Percentiles rank a stretch among this genome's conserved stretches.
Evolutionary conservation across 2,797 vertebrate species (phyloP).

Genomic region (Danio tinwini): DNA sequence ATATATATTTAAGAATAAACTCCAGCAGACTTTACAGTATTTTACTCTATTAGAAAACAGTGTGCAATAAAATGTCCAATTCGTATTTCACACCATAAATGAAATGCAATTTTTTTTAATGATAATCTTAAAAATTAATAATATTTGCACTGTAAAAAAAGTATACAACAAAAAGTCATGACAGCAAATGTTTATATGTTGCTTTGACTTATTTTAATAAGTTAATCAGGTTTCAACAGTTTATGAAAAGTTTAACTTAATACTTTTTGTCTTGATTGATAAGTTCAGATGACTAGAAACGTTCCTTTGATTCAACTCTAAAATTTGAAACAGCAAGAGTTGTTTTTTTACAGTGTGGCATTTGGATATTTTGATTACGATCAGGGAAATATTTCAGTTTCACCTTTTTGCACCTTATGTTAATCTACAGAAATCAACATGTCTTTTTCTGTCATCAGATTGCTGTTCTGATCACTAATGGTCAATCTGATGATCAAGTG

Average conservation of each 20-base stretch:
- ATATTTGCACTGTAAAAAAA: too few species aligned
- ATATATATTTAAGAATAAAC: neutral
- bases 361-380: too few species aligned
- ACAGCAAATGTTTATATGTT: too few species aligned
- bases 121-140: too few species aligned
- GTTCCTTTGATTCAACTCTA: too few species aligned
- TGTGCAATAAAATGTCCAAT: neutral
- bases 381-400: neutral
- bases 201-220: too few species aligned
- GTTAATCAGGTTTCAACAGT: too few species aligned
- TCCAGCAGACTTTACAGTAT: neutral
- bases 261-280: too few species aligned
- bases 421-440: neutral
- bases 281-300: too few species aligned
- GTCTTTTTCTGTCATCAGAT: conserved; percentile 71
- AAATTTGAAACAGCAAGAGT: too few species aligned
- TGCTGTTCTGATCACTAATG: conserved; percentile 82
- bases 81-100: neutral
- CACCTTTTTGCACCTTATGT: neutral
- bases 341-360: neutral
- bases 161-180: too few species aligned
- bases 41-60: neutral
- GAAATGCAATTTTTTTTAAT: neutral
- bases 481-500: conserved; percentile 78
- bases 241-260: too few species aligned